Conservation (phyloP, 1,140 invertebrate species). For the Hydropsyche tenuis region DNA sequence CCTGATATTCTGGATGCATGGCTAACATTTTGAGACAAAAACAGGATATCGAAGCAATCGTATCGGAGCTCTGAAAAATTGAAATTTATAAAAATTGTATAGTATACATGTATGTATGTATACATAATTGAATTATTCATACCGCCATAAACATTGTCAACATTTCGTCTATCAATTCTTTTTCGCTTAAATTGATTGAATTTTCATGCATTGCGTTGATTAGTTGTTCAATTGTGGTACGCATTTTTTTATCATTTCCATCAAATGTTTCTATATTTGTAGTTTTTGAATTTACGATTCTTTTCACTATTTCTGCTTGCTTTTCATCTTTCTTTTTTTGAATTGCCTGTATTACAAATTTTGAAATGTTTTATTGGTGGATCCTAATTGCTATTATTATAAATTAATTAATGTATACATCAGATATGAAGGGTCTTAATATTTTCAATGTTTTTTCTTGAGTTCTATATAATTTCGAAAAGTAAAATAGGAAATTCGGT, state of each 20-base stretch:
- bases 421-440: conserved; percentile 20
- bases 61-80: conserved; percentile 34
- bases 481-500: conserved; percentile 19
- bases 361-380: no score
- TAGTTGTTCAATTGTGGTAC: conserved; percentile 19
- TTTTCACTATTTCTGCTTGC: conserved; percentile 23
- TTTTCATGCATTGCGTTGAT: neutral
- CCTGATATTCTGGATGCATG: conserved; percentile 33
- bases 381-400: neutral
- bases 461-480: neutral
- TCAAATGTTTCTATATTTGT: neutral
- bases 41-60: conserved; percentile 18
- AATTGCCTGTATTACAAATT: conserved; percentile 4
- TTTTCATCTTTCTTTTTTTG: conserved; percentile 23
- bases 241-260: neutral
- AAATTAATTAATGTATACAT: conserved; percentile 13
- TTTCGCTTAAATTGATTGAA: conserved; percentile 8
- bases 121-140: neutral
- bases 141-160: conserved; percentile 34
- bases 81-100: neutral
- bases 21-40: conserved; percentile 35
- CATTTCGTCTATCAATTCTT: conserved; percentile 33
- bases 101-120: neutral
- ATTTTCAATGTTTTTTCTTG: conserved; percentile 23
- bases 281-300: conserved; percentile 3